A percentile compares a stretch with the other conserved stretches of the same genome.
These are phyloP conservation scores for Ornithorhynchus anatinus DNA, from an alignment of 2,113 vertebrate genomes.

Conservation along the genomic window DNA sequence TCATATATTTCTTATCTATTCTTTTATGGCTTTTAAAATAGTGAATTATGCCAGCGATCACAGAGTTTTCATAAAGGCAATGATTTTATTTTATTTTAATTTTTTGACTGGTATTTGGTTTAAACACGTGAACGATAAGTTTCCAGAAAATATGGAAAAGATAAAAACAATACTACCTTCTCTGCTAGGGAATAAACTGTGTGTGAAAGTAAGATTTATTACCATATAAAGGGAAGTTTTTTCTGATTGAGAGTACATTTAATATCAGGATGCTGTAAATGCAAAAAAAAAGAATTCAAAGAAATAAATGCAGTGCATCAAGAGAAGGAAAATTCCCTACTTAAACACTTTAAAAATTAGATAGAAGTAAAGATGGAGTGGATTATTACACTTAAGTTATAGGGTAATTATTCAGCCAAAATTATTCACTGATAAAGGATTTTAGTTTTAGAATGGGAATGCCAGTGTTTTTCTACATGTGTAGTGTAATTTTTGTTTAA, in stretches of 20 bases:
- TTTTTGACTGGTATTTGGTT: conserved; percentile 57
- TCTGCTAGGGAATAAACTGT: neutral
- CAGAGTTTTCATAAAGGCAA: conserved; percentile 50
- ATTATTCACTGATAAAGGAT: neutral
- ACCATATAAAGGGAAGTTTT: neutral
- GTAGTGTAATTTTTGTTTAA: conserved; percentile 4
- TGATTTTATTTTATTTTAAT: conserved; percentile 42
- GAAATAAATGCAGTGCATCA: neutral
- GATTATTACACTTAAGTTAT: neutral
- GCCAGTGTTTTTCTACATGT: neutral
- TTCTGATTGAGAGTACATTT: neutral
- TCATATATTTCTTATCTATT: conserved; percentile 73
- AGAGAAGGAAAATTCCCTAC: neutral
- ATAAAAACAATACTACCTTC: neutral
- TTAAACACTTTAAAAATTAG: neutral
- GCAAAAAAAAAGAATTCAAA: neutral
- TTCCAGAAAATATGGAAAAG: conserved; percentile 24
- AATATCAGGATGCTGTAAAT: conserved; percentile 1
- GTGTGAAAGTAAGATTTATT: neutral
- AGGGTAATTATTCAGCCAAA: neutral
- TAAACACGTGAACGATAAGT: conserved; percentile 38
- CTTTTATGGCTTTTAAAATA: conserved; percentile 69
- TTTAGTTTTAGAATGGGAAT: conserved; percentile 2
- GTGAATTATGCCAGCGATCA: conserved; percentile 60
- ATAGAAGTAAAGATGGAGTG: neutral